These are phyloP conservation scores for Tangara arthus DNA, from an alignment of 2,797 vertebrate species.

Conservation along the genomic window DNA sequence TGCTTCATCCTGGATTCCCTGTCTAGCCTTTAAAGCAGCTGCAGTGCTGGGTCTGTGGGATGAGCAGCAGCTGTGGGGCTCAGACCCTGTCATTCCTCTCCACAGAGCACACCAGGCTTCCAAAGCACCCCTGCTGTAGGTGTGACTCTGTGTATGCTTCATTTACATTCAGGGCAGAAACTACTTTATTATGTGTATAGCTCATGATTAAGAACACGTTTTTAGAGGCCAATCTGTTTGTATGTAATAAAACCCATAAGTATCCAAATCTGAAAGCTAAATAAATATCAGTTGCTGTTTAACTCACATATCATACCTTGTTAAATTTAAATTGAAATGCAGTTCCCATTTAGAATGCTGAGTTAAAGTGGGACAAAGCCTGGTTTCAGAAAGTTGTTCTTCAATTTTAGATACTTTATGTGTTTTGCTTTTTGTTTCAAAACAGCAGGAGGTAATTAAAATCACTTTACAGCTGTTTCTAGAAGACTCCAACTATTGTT, in stretches of 20 bases:
- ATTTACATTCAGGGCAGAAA: not conserved
- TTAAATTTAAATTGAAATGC: conserved; percentile 33
- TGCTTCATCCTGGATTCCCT: not conserved
- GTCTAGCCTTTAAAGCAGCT: not conserved
- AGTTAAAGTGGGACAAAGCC: conserved; percentile 16
- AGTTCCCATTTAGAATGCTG: not conserved
- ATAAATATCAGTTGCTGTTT: conserved; percentile 24
- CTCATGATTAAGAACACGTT: conserved; percentile 33
- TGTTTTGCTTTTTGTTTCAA: conserved; percentile 43
- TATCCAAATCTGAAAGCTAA: conserved; percentile 10
- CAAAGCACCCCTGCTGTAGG: not conserved
- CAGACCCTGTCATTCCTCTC: not conserved
- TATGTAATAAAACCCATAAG: not conserved
- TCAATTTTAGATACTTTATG: not conserved
- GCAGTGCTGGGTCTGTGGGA: not conserved
- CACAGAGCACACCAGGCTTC: not conserved
- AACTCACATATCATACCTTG: conserved; percentile 16
- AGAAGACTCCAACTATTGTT: conserved; percentile 38
- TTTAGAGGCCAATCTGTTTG: not conserved
- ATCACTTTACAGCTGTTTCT: conserved; percentile 41
- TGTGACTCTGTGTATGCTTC: not conserved
- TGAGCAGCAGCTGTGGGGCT: not conserved
- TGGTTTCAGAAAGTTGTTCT: conserved; percentile 34
- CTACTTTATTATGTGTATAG: not conserved
- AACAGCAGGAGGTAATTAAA: conserved; percentile 55